A percentile compares a stretch with the other conserved stretches of the same genome.
These are phyloP conservation scores for Agriopis aurantiaria DNA, from an alignment of 2,888 invertebrate genomes.

Conservation along the genomic window DNA sequence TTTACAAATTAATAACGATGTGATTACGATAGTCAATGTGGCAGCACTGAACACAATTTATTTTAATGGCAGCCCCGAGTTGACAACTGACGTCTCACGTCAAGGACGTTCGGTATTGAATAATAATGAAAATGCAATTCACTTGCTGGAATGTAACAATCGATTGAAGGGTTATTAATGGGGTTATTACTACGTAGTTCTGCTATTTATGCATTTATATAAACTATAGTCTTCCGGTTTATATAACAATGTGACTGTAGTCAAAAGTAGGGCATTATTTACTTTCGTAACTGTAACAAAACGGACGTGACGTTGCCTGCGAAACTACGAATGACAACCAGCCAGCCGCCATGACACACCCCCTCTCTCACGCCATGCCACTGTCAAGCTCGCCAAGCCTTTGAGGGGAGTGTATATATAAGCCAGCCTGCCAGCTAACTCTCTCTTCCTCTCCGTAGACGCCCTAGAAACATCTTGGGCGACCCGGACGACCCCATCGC, in stretches of 20 bases:
- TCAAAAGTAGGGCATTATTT: not conserved
- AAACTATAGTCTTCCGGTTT: slow-evolving; percentile 3
- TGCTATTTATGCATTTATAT: not conserved
- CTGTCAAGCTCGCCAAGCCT: too few relatives aligned
- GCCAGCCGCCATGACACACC: too few relatives aligned
- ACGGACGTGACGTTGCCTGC: too few relatives aligned
- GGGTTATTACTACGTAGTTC: not conserved
- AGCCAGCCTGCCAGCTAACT: too few relatives aligned
- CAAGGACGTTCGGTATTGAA: slow-evolving; percentile 35
- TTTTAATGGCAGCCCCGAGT: slow-evolving; percentile 61
- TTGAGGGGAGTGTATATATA: too few relatives aligned
- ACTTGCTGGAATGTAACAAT: slow-evolving; percentile 23
- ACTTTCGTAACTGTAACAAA: too few relatives aligned
- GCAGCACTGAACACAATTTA: slow-evolving; percentile 60
- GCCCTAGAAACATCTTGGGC: too few relatives aligned
- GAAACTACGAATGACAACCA: too few relatives aligned
- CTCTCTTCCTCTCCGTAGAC: too few relatives aligned
- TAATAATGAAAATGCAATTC: slow-evolving; percentile 21
- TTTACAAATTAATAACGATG: slow-evolving; percentile 33
- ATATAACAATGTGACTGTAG: not conserved
- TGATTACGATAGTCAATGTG: slow-evolving; percentile 40
- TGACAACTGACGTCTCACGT: slow-evolving; percentile 38
- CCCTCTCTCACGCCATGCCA: too few relatives aligned
- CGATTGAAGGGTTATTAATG: slow-evolving; percentile 5
- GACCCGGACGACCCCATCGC: too few relatives aligned